A percentile compares a stretch with the other conserved stretches of the same genome.
phyloP scores from a whole-genome alignment of 1,140 invertebrate genomes.

The Grapholita molesta region DNA sequence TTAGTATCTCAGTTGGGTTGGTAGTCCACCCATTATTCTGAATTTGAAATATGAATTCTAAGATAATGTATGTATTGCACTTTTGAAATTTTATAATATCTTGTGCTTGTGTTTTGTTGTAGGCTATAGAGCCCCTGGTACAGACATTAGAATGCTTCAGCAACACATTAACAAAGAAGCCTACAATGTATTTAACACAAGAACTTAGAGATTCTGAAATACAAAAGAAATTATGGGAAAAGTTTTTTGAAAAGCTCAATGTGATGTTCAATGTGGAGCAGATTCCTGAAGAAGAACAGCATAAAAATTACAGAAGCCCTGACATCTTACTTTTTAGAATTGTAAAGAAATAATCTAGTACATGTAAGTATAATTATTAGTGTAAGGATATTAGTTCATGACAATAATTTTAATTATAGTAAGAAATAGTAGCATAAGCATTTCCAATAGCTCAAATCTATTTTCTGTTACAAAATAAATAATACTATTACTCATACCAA shows the following conservation, averaged over 20 bases:
- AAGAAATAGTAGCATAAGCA: not conserved
- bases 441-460: not conserved
- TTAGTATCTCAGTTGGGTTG: no score
- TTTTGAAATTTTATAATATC: constrained; percentile 25
- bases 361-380: not conserved
- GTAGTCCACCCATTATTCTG: no score
- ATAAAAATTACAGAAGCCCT: constrained; percentile 76
- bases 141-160: constrained; percentile 75
- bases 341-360: constrained; percentile 57
- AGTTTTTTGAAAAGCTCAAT: constrained; percentile 73
- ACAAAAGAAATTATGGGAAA: constrained; percentile 77
- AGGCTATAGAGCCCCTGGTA: constrained; percentile 79
- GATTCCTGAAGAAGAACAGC: constrained; percentile 77
- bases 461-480: not conserved
- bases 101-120: constrained; percentile 49
- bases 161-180: constrained; percentile 62
- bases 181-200: constrained; percentile 77
- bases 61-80: no score
- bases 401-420: not conserved
- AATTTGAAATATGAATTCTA: no score
- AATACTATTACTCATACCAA: not conserved
- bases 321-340: constrained; percentile 79
- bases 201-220: constrained; percentile 79
- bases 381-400: not conserved
- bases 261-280: constrained; percentile 70